Evolutionary conservation across 1,140 invertebrate species (phyloP).

Genomic region (Scaptomyza hsui): DNA sequence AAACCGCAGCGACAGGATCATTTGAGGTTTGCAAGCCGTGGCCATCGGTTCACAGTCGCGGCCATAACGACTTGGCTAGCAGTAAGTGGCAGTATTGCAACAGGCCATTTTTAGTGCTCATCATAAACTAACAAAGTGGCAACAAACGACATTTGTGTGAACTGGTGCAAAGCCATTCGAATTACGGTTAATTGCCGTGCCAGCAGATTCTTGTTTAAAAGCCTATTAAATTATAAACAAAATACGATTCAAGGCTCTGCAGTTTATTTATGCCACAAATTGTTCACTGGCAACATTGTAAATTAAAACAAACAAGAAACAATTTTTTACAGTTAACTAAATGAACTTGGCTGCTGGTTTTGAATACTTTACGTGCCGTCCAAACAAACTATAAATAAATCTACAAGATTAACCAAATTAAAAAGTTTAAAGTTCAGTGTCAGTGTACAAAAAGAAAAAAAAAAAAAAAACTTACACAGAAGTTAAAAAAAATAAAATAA

Average conservation of each 20-base stretch:
- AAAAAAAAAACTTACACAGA: background rate
- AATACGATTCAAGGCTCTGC: conserved; percentile 1
- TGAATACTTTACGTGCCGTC: background rate
- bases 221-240: conserved; percentile 48
- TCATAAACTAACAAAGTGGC: conserved; percentile 8
- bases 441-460: background rate
- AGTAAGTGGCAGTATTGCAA: conserved; percentile 51
- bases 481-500: no score
- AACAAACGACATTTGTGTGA: conserved; percentile 11
- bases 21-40: conserved; percentile 62
- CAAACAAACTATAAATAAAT: conserved; percentile 18
- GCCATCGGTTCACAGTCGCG: conserved; percentile 57
- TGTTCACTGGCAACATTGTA: background rate
- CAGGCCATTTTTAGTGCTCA: conserved; percentile 3
- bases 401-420: conserved; percentile 16
- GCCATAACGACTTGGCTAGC: conserved; percentile 10
- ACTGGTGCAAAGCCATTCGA: conserved; percentile 6
- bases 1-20: conserved; percentile 66
- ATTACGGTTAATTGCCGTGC: conserved; percentile 4
- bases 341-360: background rate
- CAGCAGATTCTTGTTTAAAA: background rate
- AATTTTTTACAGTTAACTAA: conserved; percentile 17
- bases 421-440: background rate
- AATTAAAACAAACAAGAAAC: conserved; percentile 30
- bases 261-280: conserved; percentile 32